Evolutionary conservation across 1,140 invertebrate genomes (phyloP), one percentile per base, ranked within the genome.

Genomic region (Dendrolimus kikuchii): DNA sequence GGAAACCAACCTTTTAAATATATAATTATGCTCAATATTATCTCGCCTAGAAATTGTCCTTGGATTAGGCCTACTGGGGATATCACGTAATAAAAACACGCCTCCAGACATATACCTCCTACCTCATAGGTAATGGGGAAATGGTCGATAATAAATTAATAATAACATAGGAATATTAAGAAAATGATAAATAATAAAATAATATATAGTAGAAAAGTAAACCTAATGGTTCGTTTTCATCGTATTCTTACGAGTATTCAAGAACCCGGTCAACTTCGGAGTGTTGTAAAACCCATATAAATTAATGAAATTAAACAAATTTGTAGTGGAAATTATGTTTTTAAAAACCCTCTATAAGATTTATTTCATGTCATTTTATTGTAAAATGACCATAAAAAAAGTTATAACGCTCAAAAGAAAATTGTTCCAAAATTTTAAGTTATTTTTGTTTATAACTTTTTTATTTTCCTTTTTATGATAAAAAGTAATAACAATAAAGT

Each of bases 361-460:
- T 37, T 48, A 37, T 48, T 48, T 5, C 37, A 37, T 38, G 38
- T 48, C 7, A 37, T 37, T 50, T 50, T 50, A 40, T 50, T 40
- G 38, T 1, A 50, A 50, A 50, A 50, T 39, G 39, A 50, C 36
- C n/a, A n/a, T 5, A 50, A 50, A 50, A 50, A 50, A 50, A 50
- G 49, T 50, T 50, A 50, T 50, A n/a, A n/a, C n/a, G n/a, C n/a
- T n/a, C n/a, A n/a, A n/a, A n/a, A n/a, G n/a, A n/a, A n/a, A n/a
- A 50, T 40, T 40, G 49, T 8, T 5, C 7, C 40, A 50, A 9
- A 40, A 8, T 40, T 50, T n/a, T 50, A 9, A n/a, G 5, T n/a
- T 8, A 36, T 37, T 38, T 49, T 23, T 7, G 10, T 10, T 36
- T 49, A 36, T 49, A 36, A 23, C 9, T 38, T 49, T 49, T 36